Base-by-base conservation (phyloP, 1,140 invertebrate species). In the Centruroides sculpturatus region DNA sequence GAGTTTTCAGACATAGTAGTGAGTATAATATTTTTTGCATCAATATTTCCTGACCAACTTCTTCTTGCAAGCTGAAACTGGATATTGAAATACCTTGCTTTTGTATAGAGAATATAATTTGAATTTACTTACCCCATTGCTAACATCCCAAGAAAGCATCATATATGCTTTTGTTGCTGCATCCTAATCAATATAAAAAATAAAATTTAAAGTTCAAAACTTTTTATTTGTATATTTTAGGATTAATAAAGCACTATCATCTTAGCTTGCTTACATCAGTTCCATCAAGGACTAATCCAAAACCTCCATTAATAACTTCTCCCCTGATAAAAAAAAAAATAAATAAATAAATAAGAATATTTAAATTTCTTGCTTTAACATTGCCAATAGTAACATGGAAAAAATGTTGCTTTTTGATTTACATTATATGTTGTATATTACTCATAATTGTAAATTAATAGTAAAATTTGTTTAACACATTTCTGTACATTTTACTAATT, bases 301-400 rank as follows among this genome's bases (percentile, higher is more conserved):
- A 85, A 5, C 82, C 82, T 51, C 83, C 83, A 71, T 85, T 85
- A 7, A 83, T 81, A 0, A 81, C 83, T 71, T 85, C 82, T 41
- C 83, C 82, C 79, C 79, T 80, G 59, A 5, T 66, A 71, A 56
- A 57, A 63, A 54, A 47, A 41, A 6, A 41, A 41, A 2, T 66
- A 71, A 56, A 57, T 62, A 54, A 47, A 41, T 2, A 41, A 41
- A 2, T 3, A 6, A 41, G 41, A 5, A 41, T 3, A 41, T 23
- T 23, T 23, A 23, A 23, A 23, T 2, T 23, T 23, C 23, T 23
- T 2, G 2, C 23, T 23, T 23, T 2, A 23, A n/a, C n/a, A n/a
- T n/a, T n/a, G 23, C 23, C 23, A 23, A 23, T 23, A 23, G 23
- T 23, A 23, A 23, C 23, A 23, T 23, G 23, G 23, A 23, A 23